A percentile compares a stretch with the other conserved stretches of the same genome.
phyloP scores from a whole-genome alignment of 2,888 invertebrate species.

The Oxytorus armatus region DNA sequence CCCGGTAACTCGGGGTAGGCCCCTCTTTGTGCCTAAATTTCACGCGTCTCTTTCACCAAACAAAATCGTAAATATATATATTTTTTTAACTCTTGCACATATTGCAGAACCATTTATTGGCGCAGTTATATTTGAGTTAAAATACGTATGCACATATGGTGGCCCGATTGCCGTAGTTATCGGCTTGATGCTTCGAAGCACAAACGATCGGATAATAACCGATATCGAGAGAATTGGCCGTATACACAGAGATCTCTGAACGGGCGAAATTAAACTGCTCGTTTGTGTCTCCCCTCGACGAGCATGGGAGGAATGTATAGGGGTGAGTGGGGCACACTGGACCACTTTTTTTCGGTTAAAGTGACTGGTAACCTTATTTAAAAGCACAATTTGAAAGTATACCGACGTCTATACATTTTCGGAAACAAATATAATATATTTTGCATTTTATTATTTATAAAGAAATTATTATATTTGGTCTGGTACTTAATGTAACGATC shows the following conservation, averaged over 20 bases:
- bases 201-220: slow-evolving; percentile 66
- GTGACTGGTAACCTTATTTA: too few relatives aligned
- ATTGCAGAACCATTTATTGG: slow-evolving; percentile 16
- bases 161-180: slow-evolving; percentile 7
- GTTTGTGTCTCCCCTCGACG: slow-evolving; percentile 15
- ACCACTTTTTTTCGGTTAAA: too few relatives aligned
- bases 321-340: too few relatives aligned
- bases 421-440: too few relatives aligned
- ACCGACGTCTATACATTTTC: too few relatives aligned
- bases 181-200: slow-evolving; percentile 56
- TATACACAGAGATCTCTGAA: slow-evolving; percentile 8
- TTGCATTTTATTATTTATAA: too few relatives aligned
- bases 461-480: too few relatives aligned
- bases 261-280: slow-evolving; percentile 44
- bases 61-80: slow-evolving; percentile 50
- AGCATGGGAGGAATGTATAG: neutral
- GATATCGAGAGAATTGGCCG: slow-evolving; percentile 59
- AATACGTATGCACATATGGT: slow-evolving; percentile 22
- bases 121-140: slow-evolving; percentile 16
- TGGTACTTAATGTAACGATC: too few relatives aligned
- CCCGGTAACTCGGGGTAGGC: neutral
- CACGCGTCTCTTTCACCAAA: slow-evolving; percentile 20
- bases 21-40: slow-evolving; percentile 13
- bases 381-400: too few relatives aligned
- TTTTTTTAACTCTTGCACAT: slow-evolving; percentile 24